Conservation (phyloP, 2,888 invertebrate genomes). For the Zeuzera pyrina region DNA sequence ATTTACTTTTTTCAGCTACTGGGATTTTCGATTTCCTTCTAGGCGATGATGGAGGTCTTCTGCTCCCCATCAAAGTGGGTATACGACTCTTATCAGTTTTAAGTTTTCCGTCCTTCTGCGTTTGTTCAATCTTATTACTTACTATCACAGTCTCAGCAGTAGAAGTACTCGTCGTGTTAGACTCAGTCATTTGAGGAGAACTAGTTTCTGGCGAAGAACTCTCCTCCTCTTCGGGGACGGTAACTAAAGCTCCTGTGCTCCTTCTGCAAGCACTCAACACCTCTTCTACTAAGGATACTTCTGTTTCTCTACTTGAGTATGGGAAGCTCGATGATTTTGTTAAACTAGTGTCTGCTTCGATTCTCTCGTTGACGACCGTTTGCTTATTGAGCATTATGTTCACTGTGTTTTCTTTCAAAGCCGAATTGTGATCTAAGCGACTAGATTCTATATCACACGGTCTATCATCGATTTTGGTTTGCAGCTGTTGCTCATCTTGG, state of each 20-base stretch:
- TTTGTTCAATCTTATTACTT: constrained; percentile 67
- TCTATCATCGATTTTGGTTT: constrained; percentile 9
- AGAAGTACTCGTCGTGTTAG: constrained; percentile 77
- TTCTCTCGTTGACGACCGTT: constrained; percentile 29
- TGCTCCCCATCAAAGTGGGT: constrained; percentile 64
- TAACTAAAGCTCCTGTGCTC: constrained; percentile 61
- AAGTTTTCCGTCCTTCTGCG: constrained; percentile 44
- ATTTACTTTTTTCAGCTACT: constrained; percentile 37
- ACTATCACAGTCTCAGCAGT: constrained; percentile 82
- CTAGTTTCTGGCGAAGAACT: constrained; percentile 62
- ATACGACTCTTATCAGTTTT: constrained; percentile 72
- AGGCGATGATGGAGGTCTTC: constrained; percentile 62
- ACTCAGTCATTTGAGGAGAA: constrained; percentile 76
- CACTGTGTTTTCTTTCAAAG: constrained; percentile 56
- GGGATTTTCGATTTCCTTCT: constrained; percentile 58
- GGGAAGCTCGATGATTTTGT: constrained; percentile 56
- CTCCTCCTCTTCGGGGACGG: constrained; percentile 78
- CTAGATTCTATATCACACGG: constrained; percentile 53
- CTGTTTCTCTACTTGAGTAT: constrained; percentile 39
- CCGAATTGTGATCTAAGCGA: constrained; percentile 41
- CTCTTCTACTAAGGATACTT: constrained; percentile 60
- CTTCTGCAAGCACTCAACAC: constrained; percentile 58
- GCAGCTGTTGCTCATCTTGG: constrained; percentile 25
- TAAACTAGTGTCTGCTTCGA: constrained; percentile 36
- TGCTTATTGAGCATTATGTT: constrained; percentile 52